Conservation (phyloP, 1,140 invertebrate species). For the Maniola jurtina region DNA sequence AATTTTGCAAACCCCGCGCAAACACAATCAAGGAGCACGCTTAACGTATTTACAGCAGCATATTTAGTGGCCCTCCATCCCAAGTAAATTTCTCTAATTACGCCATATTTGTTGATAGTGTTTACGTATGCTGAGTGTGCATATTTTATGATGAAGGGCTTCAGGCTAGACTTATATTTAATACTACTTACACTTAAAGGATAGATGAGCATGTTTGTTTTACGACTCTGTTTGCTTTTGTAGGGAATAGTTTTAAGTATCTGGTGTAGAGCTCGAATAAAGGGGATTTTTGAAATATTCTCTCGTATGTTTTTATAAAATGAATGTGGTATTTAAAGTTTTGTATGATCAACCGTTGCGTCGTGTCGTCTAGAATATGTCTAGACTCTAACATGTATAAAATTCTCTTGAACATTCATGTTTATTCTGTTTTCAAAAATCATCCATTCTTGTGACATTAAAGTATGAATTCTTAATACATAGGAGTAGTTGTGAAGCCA, state of each 20-base stretch:
- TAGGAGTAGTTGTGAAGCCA: too few species aligned
- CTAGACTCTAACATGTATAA: too few species aligned
- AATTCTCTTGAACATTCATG: too few species aligned
- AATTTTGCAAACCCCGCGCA: background rate
- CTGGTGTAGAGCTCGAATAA: background rate
- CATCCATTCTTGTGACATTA: too few species aligned
- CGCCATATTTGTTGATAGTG: constrained; percentile 38
- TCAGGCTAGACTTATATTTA: constrained; percentile 23
- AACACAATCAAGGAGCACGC: background rate
- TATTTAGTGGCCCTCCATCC: constrained; percentile 29
- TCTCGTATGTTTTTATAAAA: background rate
- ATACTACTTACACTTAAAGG: constrained; percentile 6
- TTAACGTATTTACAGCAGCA: background rate
- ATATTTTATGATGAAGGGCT: constrained; percentile 31
- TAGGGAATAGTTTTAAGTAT: background rate
- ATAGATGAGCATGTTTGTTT: constrained; percentile 4
- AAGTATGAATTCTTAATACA: too few species aligned
- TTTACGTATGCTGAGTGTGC: constrained; percentile 33
- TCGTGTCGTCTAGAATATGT: too few species aligned
- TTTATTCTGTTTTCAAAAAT: too few species aligned
- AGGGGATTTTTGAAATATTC: background rate
- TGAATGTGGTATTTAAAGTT: too few species aligned
- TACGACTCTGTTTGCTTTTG: constrained; percentile 5
- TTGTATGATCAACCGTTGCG: too few species aligned
- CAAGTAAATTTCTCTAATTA: constrained; percentile 40